phyloP scores from a whole-genome alignment of 2,113 vertebrate genomes.

The Petroica traversi region DNA sequence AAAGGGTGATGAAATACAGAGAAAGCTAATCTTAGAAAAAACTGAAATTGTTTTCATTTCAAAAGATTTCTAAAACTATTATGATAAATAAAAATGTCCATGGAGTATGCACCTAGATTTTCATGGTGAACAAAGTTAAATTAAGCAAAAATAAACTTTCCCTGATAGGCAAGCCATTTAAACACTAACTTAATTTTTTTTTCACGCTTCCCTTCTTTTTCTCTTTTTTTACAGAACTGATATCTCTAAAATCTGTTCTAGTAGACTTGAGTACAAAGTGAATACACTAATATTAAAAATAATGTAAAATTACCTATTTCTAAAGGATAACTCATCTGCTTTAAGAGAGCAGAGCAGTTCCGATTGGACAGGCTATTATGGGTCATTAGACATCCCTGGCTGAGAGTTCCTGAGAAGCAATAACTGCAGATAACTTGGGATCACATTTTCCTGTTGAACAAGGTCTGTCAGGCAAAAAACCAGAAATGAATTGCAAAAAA shows the following conservation, averaged over 20 bases:
- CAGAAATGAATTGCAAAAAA: slow-evolving; percentile 70
- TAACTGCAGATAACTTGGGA: slow-evolving; percentile 59
- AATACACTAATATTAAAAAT: slow-evolving; percentile 40
- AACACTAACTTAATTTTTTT: neutral
- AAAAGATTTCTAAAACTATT: neutral
- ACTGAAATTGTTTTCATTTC: neutral
- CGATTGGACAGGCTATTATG: slow-evolving; percentile 72
- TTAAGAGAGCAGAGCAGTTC: slow-evolving; percentile 70
- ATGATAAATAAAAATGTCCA: neutral
- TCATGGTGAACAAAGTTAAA: neutral
- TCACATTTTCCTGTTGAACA: slow-evolving; percentile 57
- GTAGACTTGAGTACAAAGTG: neutral
- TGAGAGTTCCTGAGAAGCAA: slow-evolving; percentile 57
- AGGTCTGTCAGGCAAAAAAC: slow-evolving; percentile 66
- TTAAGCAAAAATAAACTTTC: neutral
- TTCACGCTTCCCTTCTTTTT: too few species aligned
- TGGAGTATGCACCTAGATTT: neutral
- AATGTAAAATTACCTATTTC: slow-evolving; percentile 46
- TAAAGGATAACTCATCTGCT: slow-evolving; percentile 27
- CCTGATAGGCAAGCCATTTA: neutral
- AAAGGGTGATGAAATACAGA: neutral
- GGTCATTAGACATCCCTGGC: slow-evolving; percentile 80
- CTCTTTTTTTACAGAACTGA: accelerated
- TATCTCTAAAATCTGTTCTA: neutral
- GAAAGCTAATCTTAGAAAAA: neutral